phyloP scores from a whole-genome alignment of 2,797 vertebrate species.

The Enteromius unitaeniatus region DNA sequence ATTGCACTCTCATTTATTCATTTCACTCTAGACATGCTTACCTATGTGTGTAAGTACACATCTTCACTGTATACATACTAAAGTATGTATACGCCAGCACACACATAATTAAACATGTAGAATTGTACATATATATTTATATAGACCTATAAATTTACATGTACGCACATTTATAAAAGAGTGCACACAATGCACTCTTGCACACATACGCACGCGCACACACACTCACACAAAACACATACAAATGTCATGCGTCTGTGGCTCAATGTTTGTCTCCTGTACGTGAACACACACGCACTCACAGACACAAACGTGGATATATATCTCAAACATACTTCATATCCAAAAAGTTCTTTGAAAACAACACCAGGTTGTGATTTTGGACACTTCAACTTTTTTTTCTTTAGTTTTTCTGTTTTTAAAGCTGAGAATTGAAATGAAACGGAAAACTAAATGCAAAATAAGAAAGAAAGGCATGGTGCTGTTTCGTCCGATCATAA shows the following conservation, averaged over 20 bases:
- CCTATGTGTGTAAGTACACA: slow-evolving; percentile 84
- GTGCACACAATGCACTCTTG: slow-evolving; percentile 75
- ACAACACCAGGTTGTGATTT: slow-evolving; percentile 89
- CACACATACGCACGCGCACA: slow-evolving; percentile 62
- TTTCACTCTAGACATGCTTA: slow-evolving; percentile 84
- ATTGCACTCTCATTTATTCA: slow-evolving; percentile 85
- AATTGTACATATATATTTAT: slow-evolving; percentile 89
- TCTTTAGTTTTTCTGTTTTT: slow-evolving; percentile 80
- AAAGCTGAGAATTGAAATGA: slow-evolving; percentile 84
- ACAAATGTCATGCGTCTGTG: slow-evolving; percentile 75
- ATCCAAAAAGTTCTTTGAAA: slow-evolving; percentile 84
- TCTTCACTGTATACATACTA: slow-evolving; percentile 83
- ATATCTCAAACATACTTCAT: slow-evolving; percentile 77
- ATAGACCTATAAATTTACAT: slow-evolving; percentile 88
- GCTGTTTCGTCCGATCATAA: slow-evolving; percentile 86
- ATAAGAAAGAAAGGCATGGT: slow-evolving; percentile 81
- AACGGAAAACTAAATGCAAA: slow-evolving; percentile 55
- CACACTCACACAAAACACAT: slow-evolving; percentile 48
- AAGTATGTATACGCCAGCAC: slow-evolving; percentile 82
- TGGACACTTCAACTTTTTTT: slow-evolving; percentile 87
- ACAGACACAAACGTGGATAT: slow-evolving; percentile 41
- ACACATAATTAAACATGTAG: slow-evolving; percentile 87
- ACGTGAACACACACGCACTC: slow-evolving; percentile 36
- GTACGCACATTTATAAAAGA: slow-evolving; percentile 85
- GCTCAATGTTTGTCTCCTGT: slow-evolving; percentile 75